Evolutionary conservation across 2,888 invertebrate genomes (phyloP).

Genomic region (Caenorhabditis panamensis): DNA sequence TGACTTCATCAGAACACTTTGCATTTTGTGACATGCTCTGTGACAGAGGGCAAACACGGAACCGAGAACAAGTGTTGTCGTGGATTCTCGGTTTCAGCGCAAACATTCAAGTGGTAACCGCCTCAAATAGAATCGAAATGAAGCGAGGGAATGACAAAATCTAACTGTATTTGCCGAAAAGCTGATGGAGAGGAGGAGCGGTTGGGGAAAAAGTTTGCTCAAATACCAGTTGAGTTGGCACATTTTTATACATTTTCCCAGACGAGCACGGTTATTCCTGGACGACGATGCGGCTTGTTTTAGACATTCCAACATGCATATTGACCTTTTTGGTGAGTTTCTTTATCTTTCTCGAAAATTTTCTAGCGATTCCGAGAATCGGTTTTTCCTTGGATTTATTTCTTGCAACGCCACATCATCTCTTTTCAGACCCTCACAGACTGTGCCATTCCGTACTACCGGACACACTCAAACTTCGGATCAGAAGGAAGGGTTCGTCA

Average conservation of each 20-base stretch:
- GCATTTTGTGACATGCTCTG: conserved; percentile 6
- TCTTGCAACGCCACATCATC: not conserved
- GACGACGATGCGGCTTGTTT: conserved; percentile 44
- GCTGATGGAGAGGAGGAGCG: conserved; percentile 36
- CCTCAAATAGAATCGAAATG: conserved; percentile 54
- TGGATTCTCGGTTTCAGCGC: conserved; percentile 18
- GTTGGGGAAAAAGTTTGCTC: conserved; percentile 57
- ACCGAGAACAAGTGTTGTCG: conserved; percentile 36
- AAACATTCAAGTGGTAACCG: conserved; percentile 24
- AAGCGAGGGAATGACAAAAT: conserved; percentile 35
- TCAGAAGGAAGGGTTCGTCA: conserved; percentile 49
- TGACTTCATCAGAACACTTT: conserved; percentile 20
- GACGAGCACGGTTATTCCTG: conserved; percentile 35
- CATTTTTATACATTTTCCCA: conserved; percentile 23
- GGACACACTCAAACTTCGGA: conserved; percentile 49
- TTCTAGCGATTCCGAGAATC: not conserved
- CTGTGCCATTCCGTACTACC: conserved; percentile 49
- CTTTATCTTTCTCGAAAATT: not conserved
- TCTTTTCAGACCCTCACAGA: conserved; percentile 33
- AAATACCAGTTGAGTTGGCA: conserved; percentile 62
- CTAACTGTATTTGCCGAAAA: conserved; percentile 58
- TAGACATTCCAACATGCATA: conserved; percentile 23
- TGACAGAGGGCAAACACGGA: conserved; percentile 25
- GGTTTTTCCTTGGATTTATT: not conserved
- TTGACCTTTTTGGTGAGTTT: conserved; percentile 19